A percentile compares a stretch with the other conserved stretches of the same genome.
Evolutionary conservation across 2,888 invertebrate species (phyloP).

Genomic region (Colletes collaris): DNA sequence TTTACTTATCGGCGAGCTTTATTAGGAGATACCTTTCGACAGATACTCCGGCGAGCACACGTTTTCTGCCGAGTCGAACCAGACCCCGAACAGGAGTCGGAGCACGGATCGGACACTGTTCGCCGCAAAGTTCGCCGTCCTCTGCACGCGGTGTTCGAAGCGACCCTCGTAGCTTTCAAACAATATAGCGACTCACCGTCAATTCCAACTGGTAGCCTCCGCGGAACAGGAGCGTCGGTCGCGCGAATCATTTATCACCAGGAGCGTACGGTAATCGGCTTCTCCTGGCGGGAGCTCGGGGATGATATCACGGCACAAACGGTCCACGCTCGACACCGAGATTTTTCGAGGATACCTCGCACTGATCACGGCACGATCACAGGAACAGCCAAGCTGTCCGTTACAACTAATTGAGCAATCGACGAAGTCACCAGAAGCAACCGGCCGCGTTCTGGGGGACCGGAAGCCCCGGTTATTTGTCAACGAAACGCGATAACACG

Average conservation of each 20-base stretch:
- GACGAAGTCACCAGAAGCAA: slow-evolving; percentile 37
- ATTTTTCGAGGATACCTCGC: slow-evolving; percentile 37
- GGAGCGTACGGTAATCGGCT: slow-evolving; percentile 69
- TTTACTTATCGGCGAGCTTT: slow-evolving; percentile 50
- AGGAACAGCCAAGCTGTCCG: slow-evolving; percentile 31
- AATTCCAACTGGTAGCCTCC: slow-evolving; percentile 71
- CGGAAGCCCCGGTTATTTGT: slow-evolving; percentile 19
- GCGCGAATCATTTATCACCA: slow-evolving; percentile 78
- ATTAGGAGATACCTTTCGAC: slow-evolving; percentile 51
- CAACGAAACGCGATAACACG: slow-evolving; percentile 15
- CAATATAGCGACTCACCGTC: slow-evolving; percentile 73
- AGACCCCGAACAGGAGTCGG: slow-evolving; percentile 8
- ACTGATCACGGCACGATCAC: slow-evolving; percentile 62
- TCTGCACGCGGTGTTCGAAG: background rate
- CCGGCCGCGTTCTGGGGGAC: background rate
- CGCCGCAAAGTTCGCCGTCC: no score
- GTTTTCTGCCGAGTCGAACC: slow-evolving; percentile 34
- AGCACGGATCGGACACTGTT: no score
- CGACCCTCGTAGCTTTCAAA: no score
- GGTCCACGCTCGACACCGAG: slow-evolving; percentile 44
- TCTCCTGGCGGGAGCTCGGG: slow-evolving; percentile 19
- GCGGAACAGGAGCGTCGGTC: slow-evolving; percentile 68
- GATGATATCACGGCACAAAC: slow-evolving; percentile 50
- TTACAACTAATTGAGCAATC: slow-evolving; percentile 71
- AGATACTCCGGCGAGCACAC: slow-evolving; percentile 29